phyloP scores from a whole-genome alignment of 2,113 vertebrate genomes.

The Puntigrus tetrazona region DNA sequence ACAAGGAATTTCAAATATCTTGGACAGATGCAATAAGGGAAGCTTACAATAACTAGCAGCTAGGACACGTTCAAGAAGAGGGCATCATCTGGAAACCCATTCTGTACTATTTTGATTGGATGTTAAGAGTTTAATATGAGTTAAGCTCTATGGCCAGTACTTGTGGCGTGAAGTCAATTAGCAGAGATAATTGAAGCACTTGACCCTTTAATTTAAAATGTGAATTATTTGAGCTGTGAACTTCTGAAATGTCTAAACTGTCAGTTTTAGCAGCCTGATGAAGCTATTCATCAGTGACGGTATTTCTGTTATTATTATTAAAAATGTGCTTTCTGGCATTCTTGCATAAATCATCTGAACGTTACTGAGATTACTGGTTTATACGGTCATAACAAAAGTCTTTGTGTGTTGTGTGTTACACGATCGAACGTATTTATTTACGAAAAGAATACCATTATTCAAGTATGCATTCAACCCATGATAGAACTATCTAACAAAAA shows the following conservation, averaged over 20 bases:
- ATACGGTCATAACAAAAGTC: too few relatives aligned
- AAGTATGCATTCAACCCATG: too few relatives aligned
- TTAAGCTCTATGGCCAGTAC: neutral
- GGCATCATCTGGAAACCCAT: neutral
- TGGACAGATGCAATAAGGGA: neutral
- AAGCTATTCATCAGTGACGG: neutral
- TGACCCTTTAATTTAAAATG: neutral
- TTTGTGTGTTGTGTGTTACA: too few relatives aligned
- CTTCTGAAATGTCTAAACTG: neutral
- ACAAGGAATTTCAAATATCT: neutral
- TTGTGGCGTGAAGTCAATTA: neutral
- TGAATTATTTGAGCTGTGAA: neutral
- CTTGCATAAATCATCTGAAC: too few relatives aligned
- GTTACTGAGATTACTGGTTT: too few relatives aligned
- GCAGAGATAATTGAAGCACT: neutral
- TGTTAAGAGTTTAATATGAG: neutral
- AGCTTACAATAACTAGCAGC: neutral
- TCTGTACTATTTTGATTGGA: neutral
- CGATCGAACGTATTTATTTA: too few relatives aligned
- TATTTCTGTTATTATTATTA: neutral
- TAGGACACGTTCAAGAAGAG: neutral
- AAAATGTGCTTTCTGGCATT: too few relatives aligned
- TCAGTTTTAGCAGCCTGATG: neutral
- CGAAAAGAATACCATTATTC: too few relatives aligned
- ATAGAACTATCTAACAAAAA: too few relatives aligned